A percentile compares a stretch with the other conserved stretches of the same genome.
Conservation (phyloP, 2,797 vertebrate species). For the Simalia tracyae region DNA sequence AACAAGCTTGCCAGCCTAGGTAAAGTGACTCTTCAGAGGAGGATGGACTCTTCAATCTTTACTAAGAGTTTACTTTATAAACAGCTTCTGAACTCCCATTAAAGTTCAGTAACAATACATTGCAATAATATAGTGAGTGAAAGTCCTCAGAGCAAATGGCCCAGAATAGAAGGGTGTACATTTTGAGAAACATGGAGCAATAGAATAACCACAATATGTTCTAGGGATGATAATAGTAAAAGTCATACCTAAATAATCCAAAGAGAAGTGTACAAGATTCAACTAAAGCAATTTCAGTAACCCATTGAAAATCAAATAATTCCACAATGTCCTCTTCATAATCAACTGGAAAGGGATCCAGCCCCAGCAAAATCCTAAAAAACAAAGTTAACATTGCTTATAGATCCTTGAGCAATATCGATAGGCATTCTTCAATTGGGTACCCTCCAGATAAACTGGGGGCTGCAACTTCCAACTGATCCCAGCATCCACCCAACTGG, state of each 20-base stretch:
- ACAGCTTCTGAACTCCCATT: neutral
- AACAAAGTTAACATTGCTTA: conserved; percentile 47
- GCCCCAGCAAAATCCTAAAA: conserved; percentile 82
- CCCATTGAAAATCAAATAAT: conserved; percentile 93
- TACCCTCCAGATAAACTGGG: neutral
- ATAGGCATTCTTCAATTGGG: neutral
- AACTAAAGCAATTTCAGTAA: conserved; percentile 89
- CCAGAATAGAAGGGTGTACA: conserved; percentile 30
- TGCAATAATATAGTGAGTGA: conserved; percentile 18
- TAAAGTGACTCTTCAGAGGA: neutral
- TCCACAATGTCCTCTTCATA: conserved; percentile 88
- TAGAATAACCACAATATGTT: neutral
- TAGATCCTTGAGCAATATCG: neutral
- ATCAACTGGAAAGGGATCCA: conserved; percentile 89
- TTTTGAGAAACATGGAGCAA: conserved; percentile 28
- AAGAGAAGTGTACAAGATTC: conserved; percentile 89
- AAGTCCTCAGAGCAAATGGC: conserved; percentile 32
- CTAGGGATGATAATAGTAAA: neutral
- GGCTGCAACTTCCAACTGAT: neutral
- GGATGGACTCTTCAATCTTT: neutral
- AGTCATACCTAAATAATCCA: conserved; percentile 86
- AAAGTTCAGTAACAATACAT: conserved; percentile 11
- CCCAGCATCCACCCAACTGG: neutral
- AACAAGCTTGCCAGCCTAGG: neutral
- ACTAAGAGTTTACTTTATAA: neutral